Percentiles rank a stretch among this genome's conserved stretches.
Conservation (phyloP, 2,797 vertebrate species). For the Pseudotriccus pelzelni region DNA sequence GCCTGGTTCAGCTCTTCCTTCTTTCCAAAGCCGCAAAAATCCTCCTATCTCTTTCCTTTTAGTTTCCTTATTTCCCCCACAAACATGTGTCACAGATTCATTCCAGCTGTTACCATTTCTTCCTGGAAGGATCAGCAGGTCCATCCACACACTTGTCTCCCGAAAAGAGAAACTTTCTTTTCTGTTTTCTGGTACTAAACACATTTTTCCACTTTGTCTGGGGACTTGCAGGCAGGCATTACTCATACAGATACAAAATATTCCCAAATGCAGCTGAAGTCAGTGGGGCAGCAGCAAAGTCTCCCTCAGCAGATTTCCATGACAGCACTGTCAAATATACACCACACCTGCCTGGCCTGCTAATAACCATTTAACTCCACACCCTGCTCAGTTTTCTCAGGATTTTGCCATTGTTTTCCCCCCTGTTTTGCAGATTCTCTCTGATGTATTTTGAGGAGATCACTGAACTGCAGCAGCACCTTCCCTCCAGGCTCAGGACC, state of each 20-base stretch:
- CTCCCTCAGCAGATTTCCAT: not conserved
- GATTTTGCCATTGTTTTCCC: not conserved
- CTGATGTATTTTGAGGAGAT: not conserved
- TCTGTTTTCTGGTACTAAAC: not conserved
- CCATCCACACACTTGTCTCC: not conserved
- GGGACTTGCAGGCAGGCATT: not conserved
- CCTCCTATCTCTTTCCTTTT: not conserved
- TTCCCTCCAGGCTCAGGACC: not conserved
- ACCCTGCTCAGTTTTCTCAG: not conserved
- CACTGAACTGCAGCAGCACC: not conserved
- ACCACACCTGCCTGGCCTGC: not conserved
- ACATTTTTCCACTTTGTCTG: not conserved
- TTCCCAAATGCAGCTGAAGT: not conserved
- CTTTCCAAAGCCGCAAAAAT: not conserved
- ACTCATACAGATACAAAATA: not conserved
- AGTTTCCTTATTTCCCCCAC: not conserved
- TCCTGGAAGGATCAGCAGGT: not conserved
- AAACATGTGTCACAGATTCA: not conserved
- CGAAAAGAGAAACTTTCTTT: not conserved
- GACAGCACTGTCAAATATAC: fast-evolving
- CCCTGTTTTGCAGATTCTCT: not conserved
- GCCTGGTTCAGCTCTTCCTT: not conserved
- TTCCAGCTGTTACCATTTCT: not conserved
- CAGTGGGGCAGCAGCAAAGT: not conserved
- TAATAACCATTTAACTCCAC: not conserved